Base-by-base conservation (phyloP, 2,797 vertebrate species). In the Clarias fuscus region DNA sequence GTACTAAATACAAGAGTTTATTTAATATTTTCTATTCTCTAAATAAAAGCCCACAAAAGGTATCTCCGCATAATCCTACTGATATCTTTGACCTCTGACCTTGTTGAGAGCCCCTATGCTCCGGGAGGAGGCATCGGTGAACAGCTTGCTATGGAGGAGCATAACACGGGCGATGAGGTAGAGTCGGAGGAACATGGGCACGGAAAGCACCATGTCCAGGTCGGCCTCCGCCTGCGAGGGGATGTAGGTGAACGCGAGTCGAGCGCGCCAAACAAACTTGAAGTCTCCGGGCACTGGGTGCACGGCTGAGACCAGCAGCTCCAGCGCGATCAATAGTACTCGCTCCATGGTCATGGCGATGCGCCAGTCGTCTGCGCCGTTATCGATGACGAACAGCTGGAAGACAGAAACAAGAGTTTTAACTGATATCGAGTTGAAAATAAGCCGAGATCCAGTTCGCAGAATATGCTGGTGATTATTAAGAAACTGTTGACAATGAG, bases 81-180 rank as follows among this genome's bases (percentile, higher is more conserved):
- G n/a, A 65, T 8, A 48, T 20, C 30, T 61, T 33, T 30, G 59
- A 64, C 48, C 68, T 43, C 89, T 89, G 67, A 97, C 99, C 97
- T 99, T 99, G 96, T 99, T 99, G 93, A 99, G 97, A 88, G 98
- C 98, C 91, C 98, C 98, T 96, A 99, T 99, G 96, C 98, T 99
- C 94, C 98, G 95, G 88, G 98, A 99, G 88, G 98, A 99, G 92
- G 98, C 98, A 92, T 99, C 98, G 30, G 98, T 99, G 96, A 99
- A 99, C 93, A 99, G 98, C 94, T 99, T 99, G 96, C 98, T 99
- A 95, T 99, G 98, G 92, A 99, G 97, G 87, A 99, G 97, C 98
- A 99, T 99, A 95, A 99, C 98, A 84, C 95, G 94, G 71, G 97
- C 98, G 0, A 99, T 99, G 96, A 99, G 96, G 95, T 99, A 99